Evolutionary conservation across 2,888 invertebrate genomes (phyloP).

Genomic region (Drosophila birchii): DNA sequence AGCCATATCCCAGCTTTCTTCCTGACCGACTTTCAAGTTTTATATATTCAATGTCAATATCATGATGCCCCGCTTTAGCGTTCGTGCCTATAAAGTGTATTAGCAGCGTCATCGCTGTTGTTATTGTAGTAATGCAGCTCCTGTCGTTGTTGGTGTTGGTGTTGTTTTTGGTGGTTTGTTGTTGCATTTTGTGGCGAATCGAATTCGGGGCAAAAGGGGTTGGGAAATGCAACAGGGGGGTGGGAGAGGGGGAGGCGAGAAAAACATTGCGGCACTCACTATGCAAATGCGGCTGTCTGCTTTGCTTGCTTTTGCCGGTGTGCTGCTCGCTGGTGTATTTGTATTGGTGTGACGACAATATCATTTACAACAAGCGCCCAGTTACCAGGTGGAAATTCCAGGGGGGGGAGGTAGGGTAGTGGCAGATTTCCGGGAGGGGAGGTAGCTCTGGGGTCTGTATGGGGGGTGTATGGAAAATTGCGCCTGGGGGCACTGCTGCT

Average conservation of each 20-base stretch:
- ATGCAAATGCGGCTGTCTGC: slow-evolving; percentile 53
- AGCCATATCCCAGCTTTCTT: background rate
- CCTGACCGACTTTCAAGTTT: background rate
- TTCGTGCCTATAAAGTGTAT: slow-evolving; percentile 40
- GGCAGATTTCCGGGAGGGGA: slow-evolving; percentile 15
- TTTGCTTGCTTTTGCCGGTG: slow-evolving; percentile 26
- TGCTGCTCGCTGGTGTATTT: slow-evolving; percentile 16
- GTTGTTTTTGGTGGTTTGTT: slow-evolving; percentile 33
- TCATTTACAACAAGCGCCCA: slow-evolving; percentile 69
- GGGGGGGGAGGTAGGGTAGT: slow-evolving; percentile 8
- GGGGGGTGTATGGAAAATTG: slow-evolving; percentile 15
- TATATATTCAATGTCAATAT: slow-evolving; percentile 34
- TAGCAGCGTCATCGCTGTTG: slow-evolving; percentile 50
- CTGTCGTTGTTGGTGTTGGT: slow-evolving; percentile 30
- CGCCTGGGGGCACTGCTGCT: slow-evolving; percentile 20
- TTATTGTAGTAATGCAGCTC: slow-evolving; percentile 29
- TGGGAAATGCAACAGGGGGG: slow-evolving; percentile 9
- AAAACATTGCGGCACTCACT: slow-evolving; percentile 54
- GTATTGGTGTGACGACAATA: slow-evolving; percentile 68
- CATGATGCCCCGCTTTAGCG: slow-evolving; percentile 14
- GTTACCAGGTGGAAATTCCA: slow-evolving; percentile 45
- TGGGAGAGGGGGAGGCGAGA: slow-evolving; percentile 21
- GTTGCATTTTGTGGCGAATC: slow-evolving; percentile 56
- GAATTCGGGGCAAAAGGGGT: slow-evolving; percentile 27
- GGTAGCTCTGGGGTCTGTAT: slow-evolving; percentile 2